Evolutionary conservation across 2,888 invertebrate species (phyloP).

Genomic region (Thumatha senex): DNA sequence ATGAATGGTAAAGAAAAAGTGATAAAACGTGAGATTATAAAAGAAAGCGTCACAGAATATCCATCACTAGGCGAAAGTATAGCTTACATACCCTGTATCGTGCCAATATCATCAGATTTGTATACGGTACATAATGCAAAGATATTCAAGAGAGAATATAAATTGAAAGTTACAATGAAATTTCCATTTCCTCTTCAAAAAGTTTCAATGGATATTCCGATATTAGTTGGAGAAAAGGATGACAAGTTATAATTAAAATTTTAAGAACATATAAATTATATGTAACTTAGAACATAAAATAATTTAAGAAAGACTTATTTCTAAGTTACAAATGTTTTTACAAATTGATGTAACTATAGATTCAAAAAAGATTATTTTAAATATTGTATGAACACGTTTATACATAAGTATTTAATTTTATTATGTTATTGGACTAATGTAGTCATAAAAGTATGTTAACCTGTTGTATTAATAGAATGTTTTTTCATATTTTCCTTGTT

Average conservation of each 20-base stretch:
- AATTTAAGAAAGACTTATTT: not conserved
- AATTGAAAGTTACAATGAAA: conserved; percentile 30
- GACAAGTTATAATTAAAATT: not conserved
- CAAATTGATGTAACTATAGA: no score
- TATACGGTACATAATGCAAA: conserved; percentile 38
- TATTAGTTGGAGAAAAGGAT: conserved; percentile 35
- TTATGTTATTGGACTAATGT: no score
- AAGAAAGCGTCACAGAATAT: conserved; percentile 4
- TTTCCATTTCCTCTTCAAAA: conserved; percentile 39
- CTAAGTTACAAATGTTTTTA: no score
- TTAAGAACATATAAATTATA: not conserved
- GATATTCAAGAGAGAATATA: conserved; percentile 32
- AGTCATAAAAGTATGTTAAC: no score
- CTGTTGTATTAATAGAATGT: no score
- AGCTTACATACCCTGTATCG: conserved; percentile 13
- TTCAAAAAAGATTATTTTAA: no score
- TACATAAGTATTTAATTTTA: no score
- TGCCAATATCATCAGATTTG: conserved; percentile 26
- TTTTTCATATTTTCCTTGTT: no score
- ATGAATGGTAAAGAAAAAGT: conserved; percentile 1
- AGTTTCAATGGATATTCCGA: conserved; percentile 29
- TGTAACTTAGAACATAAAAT: not conserved
- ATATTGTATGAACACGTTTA: no score
- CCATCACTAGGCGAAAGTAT: conserved; percentile 19
- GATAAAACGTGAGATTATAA: not conserved